Base-by-base conservation (phyloP, 2,888 invertebrate species). In the Lysandra coridon region DNA sequence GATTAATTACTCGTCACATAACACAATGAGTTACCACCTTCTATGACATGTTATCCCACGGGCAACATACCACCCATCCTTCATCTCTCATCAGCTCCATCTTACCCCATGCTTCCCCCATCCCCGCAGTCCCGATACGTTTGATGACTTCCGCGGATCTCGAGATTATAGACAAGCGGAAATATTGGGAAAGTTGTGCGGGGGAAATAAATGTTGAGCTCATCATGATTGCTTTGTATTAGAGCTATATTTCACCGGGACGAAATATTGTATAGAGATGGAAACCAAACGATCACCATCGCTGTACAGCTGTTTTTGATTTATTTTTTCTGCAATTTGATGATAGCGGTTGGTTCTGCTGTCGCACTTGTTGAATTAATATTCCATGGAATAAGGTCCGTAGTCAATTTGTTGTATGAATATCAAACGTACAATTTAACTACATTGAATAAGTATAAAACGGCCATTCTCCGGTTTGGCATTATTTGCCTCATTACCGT, bases 101-200 rank as follows among this genome's bases (percentile, higher is more conserved):
- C 33, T 14, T 14, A 33, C 69, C 69, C 33, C 62, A 64, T 23
- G 23, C 69, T 4, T 30, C 69, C 69, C 69, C 69, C 57, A 17
- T 57, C 4, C 57, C 17, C 1, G 12, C 4, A 30, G 2, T 33
- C 14, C 30, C 14, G 69, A 69, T 69, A 69, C 69, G 69, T 69
- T 69, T 69, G 69, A 69, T 69, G 69, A 33, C 62, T 23, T 62
- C 23, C 62, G 57, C 57, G 17, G 17, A 64, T 69, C 69, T 69
- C 14, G 14, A 69, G 69, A 69, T 69, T 69, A 30, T 30, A 33
- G 69, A 69, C 64, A 30, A 64, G n/a, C 14, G 62, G 62, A 23
- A 64, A 64, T 64, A 64, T 64, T 30, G 10, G 30, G 10, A 30
- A 23, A 64, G 23, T 64, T 64, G 23, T 23, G 3, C 7, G 23